Base-by-base conservation (phyloP, 2,888 invertebrate genomes). In the Drosophila greeni region DNA sequence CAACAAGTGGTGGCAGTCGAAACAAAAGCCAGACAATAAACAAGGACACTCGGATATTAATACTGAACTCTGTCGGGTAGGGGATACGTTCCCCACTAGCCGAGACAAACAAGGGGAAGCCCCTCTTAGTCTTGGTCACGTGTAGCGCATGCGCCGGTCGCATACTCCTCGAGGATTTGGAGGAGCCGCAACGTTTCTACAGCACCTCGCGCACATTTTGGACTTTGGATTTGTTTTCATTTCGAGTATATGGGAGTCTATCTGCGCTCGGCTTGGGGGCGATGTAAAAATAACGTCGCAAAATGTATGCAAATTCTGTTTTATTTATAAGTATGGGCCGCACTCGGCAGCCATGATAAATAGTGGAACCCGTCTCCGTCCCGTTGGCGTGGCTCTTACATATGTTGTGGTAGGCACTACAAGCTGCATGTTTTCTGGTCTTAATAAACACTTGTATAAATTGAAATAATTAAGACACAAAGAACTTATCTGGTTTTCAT, bases 221-320 rank as follows among this genome's bases (percentile, higher is more conserved):
- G 75, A 84, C 85, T 84, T 82, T 85, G 80, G 62, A 80, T 82
- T 74, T 85, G 75, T 82, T 76, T 71, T 73, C 45, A 52, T 55
- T 47, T 70, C 45, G 29, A 45, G 29, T 45, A 31, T 33, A 48
- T 53, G 20, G 7, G 36, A 43, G 24, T 16, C 36, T 33, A 47
- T 31, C 37, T 20, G 43, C 31, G 42, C 66, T 52, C 26, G 62
- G 53, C 62, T 67, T 60, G 66, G 36, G 53, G 54, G 48, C 61
- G 33, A 48, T 68, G 68, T 56, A 62, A 70, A 70, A 47, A 56
- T 37, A 70, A 70, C 70, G 64, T 47, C 70, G 68, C 68, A 69
- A 69, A 69, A 70, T 70, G 48, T 55, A 54, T 70, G 42, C 53
- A 61, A 54, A 67, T 31, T 52, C 24, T 8, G 42, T 23, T 52